Conservation (phyloP, 2,888 invertebrate species). For the Erebia aethiops region DNA sequence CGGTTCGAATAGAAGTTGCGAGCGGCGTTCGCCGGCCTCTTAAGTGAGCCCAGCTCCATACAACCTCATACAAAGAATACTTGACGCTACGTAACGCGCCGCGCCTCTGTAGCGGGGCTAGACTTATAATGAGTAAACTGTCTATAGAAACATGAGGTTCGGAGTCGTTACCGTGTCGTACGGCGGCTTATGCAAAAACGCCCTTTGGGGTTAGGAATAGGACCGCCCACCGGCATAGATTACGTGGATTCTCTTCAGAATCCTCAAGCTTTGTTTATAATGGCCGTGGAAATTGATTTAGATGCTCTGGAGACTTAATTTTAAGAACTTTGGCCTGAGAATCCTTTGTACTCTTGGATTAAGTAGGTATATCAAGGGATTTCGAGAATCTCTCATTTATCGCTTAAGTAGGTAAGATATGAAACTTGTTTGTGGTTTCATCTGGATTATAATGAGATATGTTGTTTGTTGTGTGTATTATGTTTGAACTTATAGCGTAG, state of each 20-base stretch:
- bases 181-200: too few species aligned
- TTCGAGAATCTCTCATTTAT: conserved; percentile 31
- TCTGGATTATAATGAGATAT: conserved; percentile 27
- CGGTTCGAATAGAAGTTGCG: too few species aligned
- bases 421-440: conserved; percentile 25
- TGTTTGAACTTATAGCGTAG: conserved; percentile 5
- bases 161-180: too few species aligned
- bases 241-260: conserved; percentile 34
- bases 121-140: too few species aligned
- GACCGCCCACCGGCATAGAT: conserved; percentile 40
- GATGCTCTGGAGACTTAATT: conserved; percentile 41
- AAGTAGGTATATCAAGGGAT: conserved; percentile 32
- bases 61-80: too few species aligned
- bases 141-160: too few species aligned
- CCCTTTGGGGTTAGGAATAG: conserved; percentile 24
- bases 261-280: conserved; percentile 41
- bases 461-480: conserved; percentile 5
- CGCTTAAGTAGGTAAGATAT: conserved; percentile 27
- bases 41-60: too few species aligned
- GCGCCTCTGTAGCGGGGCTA: too few species aligned
- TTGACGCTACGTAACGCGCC: too few species aligned
- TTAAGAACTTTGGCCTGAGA: conserved; percentile 37
- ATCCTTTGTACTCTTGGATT: conserved; percentile 35
- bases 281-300: conserved; percentile 44
- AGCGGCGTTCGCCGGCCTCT: too few species aligned